A percentile compares a stretch with the other conserved stretches of the same genome.
Evolutionary conservation across 2,888 invertebrate genomes (phyloP).

Genomic region (Hypsopygia costalis): DNA sequence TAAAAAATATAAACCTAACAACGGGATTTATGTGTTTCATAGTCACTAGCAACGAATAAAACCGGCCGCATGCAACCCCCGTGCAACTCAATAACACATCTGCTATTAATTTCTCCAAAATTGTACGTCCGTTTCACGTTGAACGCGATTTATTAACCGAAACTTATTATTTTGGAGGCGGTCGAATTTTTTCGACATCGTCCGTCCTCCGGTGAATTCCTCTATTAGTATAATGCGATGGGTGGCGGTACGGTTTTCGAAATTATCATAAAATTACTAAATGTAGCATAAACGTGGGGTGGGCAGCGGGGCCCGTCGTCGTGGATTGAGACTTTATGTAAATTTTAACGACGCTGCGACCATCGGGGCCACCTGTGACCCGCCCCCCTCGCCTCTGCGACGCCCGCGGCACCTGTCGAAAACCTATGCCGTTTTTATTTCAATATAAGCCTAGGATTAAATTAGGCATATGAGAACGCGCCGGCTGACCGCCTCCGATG

Average conservation of each 20-base stretch:
- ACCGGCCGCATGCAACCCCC: slow-evolving; percentile 41
- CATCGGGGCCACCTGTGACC: slow-evolving; percentile 78
- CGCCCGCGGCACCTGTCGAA: slow-evolving; percentile 73
- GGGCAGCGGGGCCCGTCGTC: slow-evolving; percentile 67
- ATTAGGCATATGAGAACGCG: slow-evolving; percentile 72
- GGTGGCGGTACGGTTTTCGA: slow-evolving; percentile 78
- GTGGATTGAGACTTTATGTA: slow-evolving; percentile 81
- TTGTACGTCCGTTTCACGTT: slow-evolving; percentile 63
- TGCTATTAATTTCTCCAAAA: slow-evolving; percentile 73
- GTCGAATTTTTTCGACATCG: slow-evolving; percentile 60
- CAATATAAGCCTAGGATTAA: slow-evolving; percentile 78
- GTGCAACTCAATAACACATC: slow-evolving; percentile 73
- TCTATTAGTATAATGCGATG: slow-evolving; percentile 81
- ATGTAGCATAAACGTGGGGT: slow-evolving; percentile 80
- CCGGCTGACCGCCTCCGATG: slow-evolving; percentile 31
- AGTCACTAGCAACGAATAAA: slow-evolving; percentile 46
- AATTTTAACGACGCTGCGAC: slow-evolving; percentile 81
- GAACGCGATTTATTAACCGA: slow-evolving; percentile 71
- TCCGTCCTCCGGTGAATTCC: slow-evolving; percentile 57
- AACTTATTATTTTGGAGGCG: slow-evolving; percentile 72
- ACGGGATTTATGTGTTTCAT: slow-evolving; percentile 74
- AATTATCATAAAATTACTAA: slow-evolving; percentile 82
- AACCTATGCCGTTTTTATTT: slow-evolving; percentile 81
- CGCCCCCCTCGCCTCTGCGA: slow-evolving; percentile 37
- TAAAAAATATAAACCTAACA: slow-evolving; percentile 56